Conservation (phyloP, 2,797 vertebrate genomes). For the Aldrovandia affinis region DNA sequence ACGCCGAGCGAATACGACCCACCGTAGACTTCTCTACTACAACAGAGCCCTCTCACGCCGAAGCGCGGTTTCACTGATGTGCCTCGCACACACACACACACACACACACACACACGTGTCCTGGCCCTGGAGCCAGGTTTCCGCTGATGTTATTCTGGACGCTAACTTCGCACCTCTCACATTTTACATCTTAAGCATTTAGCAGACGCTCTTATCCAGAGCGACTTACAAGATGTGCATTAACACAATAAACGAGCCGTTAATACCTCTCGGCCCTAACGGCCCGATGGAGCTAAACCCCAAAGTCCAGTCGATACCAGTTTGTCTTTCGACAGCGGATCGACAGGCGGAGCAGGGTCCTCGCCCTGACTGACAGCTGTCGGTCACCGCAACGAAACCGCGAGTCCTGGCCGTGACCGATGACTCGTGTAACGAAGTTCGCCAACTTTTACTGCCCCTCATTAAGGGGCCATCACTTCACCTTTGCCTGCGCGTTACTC, state of each 20-base stretch:
- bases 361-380: neutral
- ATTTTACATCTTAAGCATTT: too few species aligned
- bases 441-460: slow-evolving; percentile 1
- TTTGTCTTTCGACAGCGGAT: neutral
- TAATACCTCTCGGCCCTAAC: neutral
- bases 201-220: too few species aligned
- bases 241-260: too few species aligned
- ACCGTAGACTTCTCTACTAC: too few species aligned
- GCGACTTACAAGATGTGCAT: too few species aligned
- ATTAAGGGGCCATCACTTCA: neutral
- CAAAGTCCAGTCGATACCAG: neutral
- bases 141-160: neutral
- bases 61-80: neutral
- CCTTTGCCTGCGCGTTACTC: neutral
- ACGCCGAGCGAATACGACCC: too few species aligned
- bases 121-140: neutral
- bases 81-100: too few species aligned
- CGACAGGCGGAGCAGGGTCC: neutral
- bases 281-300: neutral
- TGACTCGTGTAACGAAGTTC: neutral
- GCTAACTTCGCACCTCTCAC: neutral
- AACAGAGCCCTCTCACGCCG: neutral
- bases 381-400: neutral
- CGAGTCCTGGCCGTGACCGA: neutral
- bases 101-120: neutral